These are phyloP conservation scores for Trissolcus basalis DNA, from an alignment of 1,140 invertebrate genomes.

Conservation along the genomic window DNA sequence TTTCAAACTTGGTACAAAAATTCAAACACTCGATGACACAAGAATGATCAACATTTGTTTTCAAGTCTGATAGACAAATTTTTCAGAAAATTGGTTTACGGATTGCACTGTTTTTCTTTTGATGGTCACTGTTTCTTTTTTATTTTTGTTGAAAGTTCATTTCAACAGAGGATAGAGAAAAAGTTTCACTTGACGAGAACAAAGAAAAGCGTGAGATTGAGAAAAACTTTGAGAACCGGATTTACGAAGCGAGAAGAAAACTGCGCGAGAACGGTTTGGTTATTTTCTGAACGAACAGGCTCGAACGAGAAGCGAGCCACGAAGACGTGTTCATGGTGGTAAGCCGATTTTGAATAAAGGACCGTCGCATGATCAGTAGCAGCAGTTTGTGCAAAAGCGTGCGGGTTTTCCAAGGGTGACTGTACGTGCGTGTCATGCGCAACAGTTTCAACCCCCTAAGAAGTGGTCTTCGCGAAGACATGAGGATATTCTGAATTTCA, in stretches of 20 bases:
- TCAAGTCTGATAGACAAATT: no score
- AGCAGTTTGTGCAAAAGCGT: slow-evolving; percentile 54
- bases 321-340: slow-evolving; percentile 19
- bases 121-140: no score
- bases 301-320: not conserved
- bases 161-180: not conserved
- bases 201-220: not conserved
- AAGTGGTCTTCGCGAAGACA: slow-evolving; percentile 19
- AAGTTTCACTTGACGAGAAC: not conserved
- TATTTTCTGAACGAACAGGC: slow-evolving; percentile 13
- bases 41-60: no score
- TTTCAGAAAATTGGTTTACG: no score
- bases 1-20: no score
- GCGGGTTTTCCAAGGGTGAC: slow-evolving; percentile 61
- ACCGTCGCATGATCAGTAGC: slow-evolving; percentile 27
- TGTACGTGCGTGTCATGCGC: slow-evolving; percentile 68
- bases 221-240: not conserved
- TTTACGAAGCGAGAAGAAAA: not conserved
- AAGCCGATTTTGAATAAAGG: slow-evolving; percentile 63
- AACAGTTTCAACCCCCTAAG: slow-evolving; percentile 44
- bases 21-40: no score
- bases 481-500: slow-evolving; percentile 2
- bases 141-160: no score
- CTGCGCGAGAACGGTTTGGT: no score
- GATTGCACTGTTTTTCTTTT: no score